phyloP scores from a whole-genome alignment of 2,113 vertebrate genomes.

The Bos indicus region DNA sequence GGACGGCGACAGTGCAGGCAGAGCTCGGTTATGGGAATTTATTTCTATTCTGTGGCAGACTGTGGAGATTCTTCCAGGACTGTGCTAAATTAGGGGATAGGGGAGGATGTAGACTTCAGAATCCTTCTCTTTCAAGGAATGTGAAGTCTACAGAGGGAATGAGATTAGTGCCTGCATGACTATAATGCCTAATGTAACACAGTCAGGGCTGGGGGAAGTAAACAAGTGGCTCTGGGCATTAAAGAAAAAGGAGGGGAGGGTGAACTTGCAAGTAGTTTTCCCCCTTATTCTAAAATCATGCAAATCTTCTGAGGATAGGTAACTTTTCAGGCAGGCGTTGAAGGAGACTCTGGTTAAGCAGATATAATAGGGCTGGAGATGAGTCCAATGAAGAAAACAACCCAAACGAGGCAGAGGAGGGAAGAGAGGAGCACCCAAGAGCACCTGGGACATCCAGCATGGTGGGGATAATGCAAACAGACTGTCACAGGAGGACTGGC shows the following conservation, averaged over 20 bases:
- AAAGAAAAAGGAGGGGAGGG: not conserved
- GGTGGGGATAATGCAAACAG: not conserved
- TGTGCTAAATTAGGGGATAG: not conserved
- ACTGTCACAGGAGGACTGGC: no score
- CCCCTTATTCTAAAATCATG: not conserved
- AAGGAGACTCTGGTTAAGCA: not conserved
- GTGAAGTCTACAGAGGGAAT: not conserved
- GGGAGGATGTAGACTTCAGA: not conserved
- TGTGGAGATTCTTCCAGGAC: not conserved
- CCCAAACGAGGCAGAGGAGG: not conserved
- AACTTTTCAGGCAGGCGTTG: not conserved
- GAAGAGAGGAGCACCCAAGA: not conserved
- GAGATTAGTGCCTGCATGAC: not conserved
- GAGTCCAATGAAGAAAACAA: not conserved
- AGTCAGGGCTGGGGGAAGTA: not conserved
- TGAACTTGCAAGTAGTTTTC: not conserved
- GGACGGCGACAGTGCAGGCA: not conserved
- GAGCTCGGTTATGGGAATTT: not conserved
- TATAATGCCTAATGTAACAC: not conserved
- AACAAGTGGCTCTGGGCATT: not conserved
- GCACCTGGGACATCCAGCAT: not conserved
- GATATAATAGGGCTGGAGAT: no score
- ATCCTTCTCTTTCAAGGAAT: not conserved
- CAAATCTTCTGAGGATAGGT: not conserved
- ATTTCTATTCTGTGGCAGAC: not conserved